Evolutionary conservation across 2,113 vertebrate species (phyloP).

Genomic region (Ctenodactylus gundi): DNA sequence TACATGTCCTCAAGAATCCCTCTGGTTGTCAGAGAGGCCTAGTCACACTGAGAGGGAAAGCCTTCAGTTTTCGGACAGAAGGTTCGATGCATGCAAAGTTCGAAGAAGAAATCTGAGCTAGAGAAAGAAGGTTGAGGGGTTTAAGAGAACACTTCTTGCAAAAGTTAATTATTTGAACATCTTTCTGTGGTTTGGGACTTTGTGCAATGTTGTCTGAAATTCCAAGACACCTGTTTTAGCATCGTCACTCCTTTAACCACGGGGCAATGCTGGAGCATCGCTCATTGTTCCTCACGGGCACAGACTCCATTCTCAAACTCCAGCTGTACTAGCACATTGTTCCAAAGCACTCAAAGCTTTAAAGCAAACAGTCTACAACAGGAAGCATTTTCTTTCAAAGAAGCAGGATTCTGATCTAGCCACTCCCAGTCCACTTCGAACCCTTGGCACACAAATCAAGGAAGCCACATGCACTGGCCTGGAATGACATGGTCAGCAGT

Average conservation of each 20-base stretch:
- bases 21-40: neutral
- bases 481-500: constrained; percentile 55
- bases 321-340: neutral
- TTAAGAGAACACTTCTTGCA: neutral
- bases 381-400: constrained; percentile 3
- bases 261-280: neutral
- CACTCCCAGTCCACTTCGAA: neutral
- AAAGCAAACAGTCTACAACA: neutral
- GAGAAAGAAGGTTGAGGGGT: neutral
- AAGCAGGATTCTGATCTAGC: neutral
- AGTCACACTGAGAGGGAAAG: neutral
- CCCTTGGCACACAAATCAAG: neutral
- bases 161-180: neutral
- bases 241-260: neutral
- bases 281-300: neutral
- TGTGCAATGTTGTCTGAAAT: neutral
- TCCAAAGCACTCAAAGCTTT: neutral
- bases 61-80: neutral
- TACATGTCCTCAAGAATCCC: neutral
- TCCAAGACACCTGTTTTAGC: neutral
- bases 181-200: neutral
- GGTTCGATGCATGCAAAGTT: neutral
- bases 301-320: neutral
- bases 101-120: neutral
- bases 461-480: neutral